Percentiles rank a stretch among this genome's conserved stretches.
Conservation (phyloP, 2,888 invertebrate species). For the Hypomecis atomaria region DNA sequence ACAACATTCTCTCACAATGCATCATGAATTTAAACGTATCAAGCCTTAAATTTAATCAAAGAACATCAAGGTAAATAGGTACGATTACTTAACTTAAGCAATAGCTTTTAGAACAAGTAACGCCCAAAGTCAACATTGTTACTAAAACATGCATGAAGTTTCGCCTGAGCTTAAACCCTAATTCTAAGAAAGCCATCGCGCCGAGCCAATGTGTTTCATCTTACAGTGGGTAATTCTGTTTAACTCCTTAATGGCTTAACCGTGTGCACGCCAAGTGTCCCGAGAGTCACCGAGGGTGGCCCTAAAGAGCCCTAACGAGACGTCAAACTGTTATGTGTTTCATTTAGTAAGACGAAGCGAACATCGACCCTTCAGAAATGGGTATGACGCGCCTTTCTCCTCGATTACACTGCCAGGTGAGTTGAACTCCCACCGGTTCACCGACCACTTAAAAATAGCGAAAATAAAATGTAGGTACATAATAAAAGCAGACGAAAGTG, state of each 20-base stretch:
- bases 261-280: constrained; percentile 25
- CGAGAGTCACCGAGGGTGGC: constrained; percentile 27
- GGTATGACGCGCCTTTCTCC: constrained; percentile 19
- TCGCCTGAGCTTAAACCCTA: constrained; percentile 12
- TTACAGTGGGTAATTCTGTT: constrained; percentile 34
- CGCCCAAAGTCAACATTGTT: constrained; percentile 9
- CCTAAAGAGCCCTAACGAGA: constrained; percentile 37
- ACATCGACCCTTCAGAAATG: constrained; percentile 22
- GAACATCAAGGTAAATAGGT: constrained; percentile 13
- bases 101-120: constrained; percentile 18
- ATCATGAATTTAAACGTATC: constrained; percentile 24
- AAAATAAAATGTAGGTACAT: constrained; percentile 25
- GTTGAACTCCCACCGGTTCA: constrained; percentile 24
- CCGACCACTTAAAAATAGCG: constrained; percentile 2
- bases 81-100: constrained; percentile 16
- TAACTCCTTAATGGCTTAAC: constrained; percentile 37
- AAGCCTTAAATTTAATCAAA: constrained; percentile 19
- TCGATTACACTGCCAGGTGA: constrained; percentile 24
- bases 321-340: constrained; percentile 39
- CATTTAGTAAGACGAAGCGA: constrained; percentile 35
- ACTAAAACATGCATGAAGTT: constrained; percentile 23
- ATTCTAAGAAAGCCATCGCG: constrained; percentile 17
- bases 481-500: constrained; percentile 31
- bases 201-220: constrained; percentile 28
- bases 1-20: constrained; percentile 18